Percentiles rank a stretch among this genome's conserved stretches.
phyloP scores from a whole-genome alignment of 2,888 invertebrate species.

The Dynastes maya region DNA sequence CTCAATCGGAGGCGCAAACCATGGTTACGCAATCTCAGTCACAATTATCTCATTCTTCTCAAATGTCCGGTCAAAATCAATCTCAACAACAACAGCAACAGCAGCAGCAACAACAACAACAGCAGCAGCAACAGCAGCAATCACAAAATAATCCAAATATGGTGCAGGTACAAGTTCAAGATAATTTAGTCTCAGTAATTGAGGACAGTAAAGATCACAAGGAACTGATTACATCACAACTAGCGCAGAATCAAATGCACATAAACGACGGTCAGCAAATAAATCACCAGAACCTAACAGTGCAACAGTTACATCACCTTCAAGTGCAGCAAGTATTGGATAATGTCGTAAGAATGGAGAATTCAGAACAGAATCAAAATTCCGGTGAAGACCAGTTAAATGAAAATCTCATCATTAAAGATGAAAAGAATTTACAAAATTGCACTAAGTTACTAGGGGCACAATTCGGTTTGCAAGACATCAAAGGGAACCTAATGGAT shows the following conservation, averaged over 20 bases:
- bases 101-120: conserved; percentile 64
- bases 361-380: conserved; percentile 72
- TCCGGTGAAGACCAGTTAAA: conserved; percentile 71
- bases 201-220: conserved; percentile 69
- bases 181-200: conserved; percentile 69
- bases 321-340: conserved; percentile 76
- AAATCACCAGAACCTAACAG: conserved; percentile 66
- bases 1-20: conserved; percentile 58
- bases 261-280: conserved; percentile 73
- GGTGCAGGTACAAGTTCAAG: conserved; percentile 71
- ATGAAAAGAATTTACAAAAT: conserved; percentile 75
- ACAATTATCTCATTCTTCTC: conserved; percentile 65
- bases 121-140: conserved; percentile 64
- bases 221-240: conserved; percentile 65
- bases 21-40: conserved; percentile 67
- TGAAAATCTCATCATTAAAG: conserved; percentile 69
- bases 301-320: conserved; percentile 69
- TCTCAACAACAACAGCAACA: conserved; percentile 60
- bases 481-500: conserved; percentile 75
- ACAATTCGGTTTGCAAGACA: conserved; percentile 68
- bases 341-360: conserved; percentile 68
- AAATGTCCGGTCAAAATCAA: conserved; percentile 40
- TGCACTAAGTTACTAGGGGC: conserved; percentile 70
- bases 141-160: conserved; percentile 64
- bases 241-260: conserved; percentile 68